phyloP scores from a whole-genome alignment of 2,888 invertebrate genomes.

The Eupithecia subumbrata region DNA sequence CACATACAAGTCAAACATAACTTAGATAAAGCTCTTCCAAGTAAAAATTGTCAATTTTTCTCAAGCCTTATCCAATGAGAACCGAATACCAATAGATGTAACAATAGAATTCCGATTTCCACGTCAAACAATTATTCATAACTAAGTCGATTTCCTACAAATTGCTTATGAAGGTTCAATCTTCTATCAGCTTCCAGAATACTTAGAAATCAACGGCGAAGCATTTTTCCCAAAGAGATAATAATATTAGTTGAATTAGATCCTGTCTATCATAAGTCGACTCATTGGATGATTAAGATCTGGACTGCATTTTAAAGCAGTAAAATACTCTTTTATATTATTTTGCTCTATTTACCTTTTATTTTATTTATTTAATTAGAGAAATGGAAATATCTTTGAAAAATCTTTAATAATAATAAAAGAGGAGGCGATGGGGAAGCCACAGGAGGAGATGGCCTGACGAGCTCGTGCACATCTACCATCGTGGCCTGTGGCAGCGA shows the following conservation, averaged over 20 bases:
- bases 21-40: not conserved
- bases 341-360: no score
- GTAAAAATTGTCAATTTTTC: not conserved
- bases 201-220: slow-evolving; percentile 9
- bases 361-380: no score
- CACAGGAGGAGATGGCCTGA: no score
- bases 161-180: slow-evolving; percentile 1
- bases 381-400: no score
- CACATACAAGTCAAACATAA: not conserved
- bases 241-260: slow-evolving; percentile 17
- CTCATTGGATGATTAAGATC: not conserved
- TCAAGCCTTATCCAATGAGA: not conserved
- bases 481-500: no score
- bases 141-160: not conserved
- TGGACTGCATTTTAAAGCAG: not conserved
- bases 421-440: no score
- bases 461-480: no score
- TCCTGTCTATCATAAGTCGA: slow-evolving; percentile 5
- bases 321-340: not conserved
- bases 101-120: not conserved
- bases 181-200: not conserved
- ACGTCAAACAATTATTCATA: not conserved
- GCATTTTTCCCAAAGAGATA: slow-evolving; percentile 13
- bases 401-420: no score
- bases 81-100: not conserved